phyloP scores from a whole-genome alignment of 2,113 vertebrate genomes.

The Dromas ardeola region DNA sequence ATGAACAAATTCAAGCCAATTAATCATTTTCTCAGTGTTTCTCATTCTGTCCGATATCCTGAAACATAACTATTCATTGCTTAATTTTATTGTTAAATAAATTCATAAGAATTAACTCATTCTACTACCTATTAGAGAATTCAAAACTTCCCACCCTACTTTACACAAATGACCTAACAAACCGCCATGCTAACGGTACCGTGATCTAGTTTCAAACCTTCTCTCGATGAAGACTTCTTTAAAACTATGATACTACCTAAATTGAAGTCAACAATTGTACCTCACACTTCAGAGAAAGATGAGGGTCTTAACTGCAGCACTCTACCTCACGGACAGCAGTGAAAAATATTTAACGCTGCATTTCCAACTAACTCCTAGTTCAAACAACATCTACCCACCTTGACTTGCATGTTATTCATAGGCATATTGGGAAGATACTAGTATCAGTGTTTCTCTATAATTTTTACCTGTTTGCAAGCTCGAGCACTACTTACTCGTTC shows the following conservation, averaged over 20 bases:
- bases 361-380: background rate
- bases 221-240: background rate
- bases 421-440: background rate
- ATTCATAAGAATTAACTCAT: background rate
- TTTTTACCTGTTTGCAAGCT: background rate
- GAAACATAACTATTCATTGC: background rate
- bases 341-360: background rate
- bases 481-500: background rate
- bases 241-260: background rate
- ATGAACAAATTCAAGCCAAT: background rate
- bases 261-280: background rate
- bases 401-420: background rate
- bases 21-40: background rate
- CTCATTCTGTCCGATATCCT: background rate
- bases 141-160: background rate
- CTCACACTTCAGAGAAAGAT: background rate
- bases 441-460: background rate
- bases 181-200: accelerated
- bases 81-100: background rate
- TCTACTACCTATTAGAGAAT: background rate
- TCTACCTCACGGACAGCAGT: background rate
- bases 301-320: background rate
- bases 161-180: background rate
- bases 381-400: background rate
- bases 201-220: background rate